Conservation (phyloP, 2,113 vertebrate species). For the Erythrolamprus reginae region DNA sequence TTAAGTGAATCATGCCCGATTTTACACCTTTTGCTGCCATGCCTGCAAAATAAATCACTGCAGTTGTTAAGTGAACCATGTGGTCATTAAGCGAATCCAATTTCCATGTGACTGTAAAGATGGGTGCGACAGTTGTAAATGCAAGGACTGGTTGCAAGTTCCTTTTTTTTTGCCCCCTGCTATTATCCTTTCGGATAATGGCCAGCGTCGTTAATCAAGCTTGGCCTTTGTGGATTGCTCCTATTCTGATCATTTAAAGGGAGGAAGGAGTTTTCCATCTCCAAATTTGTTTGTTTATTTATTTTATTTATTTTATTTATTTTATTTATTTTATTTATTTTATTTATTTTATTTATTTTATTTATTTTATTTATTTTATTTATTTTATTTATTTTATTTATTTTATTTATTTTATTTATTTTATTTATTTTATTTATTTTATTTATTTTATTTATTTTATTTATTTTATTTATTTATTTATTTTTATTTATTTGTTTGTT, state of each 20-base stretch:
- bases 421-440: too few relatives aligned
- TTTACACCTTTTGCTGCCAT: background rate
- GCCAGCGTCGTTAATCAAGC: background rate
- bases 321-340: too few relatives aligned
- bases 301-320: too few relatives aligned
- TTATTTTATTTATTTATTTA: too few relatives aligned
- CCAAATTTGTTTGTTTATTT: too few relatives aligned
- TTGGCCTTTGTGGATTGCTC: background rate
- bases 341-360: too few relatives aligned
- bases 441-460: too few relatives aligned
- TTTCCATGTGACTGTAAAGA: too few relatives aligned
- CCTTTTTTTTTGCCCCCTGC: background rate
- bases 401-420: too few relatives aligned
- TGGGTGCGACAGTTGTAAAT: background rate
- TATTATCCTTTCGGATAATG: background rate
- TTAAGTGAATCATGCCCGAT: background rate
- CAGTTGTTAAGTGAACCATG: background rate
- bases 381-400: too few relatives aligned
- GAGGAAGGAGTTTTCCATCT: background rate
- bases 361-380: too few relatives aligned
- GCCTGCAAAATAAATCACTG: background rate
- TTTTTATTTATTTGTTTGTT: too few relatives aligned
- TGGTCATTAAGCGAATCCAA: background rate
- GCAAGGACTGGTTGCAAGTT: background rate
- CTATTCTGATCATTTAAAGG: background rate